A percentile compares a stretch with the other conserved stretches of the same genome.
Evolutionary conservation across 2,888 invertebrate species (phyloP).

Genomic region (Acronicta aceris): DNA sequence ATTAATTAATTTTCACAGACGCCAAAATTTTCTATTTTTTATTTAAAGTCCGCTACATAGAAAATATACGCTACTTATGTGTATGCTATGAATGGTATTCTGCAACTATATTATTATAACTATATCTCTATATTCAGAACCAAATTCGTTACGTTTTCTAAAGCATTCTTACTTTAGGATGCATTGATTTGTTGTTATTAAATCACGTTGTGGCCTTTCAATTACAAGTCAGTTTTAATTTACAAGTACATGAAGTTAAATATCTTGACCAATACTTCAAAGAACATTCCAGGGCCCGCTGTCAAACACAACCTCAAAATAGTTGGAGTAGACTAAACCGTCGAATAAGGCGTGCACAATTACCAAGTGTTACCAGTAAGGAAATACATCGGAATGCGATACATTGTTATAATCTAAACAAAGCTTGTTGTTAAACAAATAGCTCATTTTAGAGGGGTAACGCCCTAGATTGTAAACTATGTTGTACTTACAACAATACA

Average conservation of each 20-base stretch:
- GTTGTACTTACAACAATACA: constrained; percentile 79
- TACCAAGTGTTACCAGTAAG: constrained; percentile 42
- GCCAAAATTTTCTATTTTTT: constrained; percentile 16
- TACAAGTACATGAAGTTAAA: constrained; percentile 21
- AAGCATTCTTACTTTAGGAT: constrained; percentile 10
- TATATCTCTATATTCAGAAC: too few relatives aligned
- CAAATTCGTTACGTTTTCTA: constrained; percentile 4
- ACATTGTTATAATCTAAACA: constrained; percentile 78
- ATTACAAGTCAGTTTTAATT: constrained; percentile 27
- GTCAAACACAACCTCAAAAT: constrained; percentile 54
- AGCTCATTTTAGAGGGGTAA: constrained; percentile 83
- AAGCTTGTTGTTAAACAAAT: constrained; percentile 80
- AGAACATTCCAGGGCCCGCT: constrained; percentile 45
- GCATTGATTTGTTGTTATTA: constrained; percentile 16
- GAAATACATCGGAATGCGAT: constrained; percentile 69
- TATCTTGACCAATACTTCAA: constrained; percentile 43
- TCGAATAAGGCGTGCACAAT: constrained; percentile 38
- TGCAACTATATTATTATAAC: too few relatives aligned
- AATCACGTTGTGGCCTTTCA: constrained; percentile 9
- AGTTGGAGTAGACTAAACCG: constrained; percentile 54
- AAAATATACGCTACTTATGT: constrained; percentile 23
- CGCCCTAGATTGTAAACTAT: constrained; percentile 84
- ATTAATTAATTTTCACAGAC: constrained; percentile 23
- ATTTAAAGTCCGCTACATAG: constrained; percentile 53
- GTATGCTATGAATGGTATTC: constrained; percentile 28